A percentile compares a stretch with the other conserved stretches of the same genome.
Evolutionary conservation across 2,888 invertebrate genomes (phyloP).

Genomic region (Sphaerolaimus hirsutus): DNA sequence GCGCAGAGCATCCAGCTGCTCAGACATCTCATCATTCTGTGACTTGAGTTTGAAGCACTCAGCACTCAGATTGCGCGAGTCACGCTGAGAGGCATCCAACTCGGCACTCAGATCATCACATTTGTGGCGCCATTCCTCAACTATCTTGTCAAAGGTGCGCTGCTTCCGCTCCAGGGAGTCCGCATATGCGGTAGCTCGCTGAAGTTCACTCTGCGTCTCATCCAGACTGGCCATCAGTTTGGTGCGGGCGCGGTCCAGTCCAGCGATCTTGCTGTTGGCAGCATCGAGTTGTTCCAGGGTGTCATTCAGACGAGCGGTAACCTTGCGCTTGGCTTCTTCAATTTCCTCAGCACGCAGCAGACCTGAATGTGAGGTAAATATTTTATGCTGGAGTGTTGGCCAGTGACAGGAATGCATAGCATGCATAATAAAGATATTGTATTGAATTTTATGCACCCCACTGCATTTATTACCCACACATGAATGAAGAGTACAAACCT

Average conservation of each 20-base stretch:
- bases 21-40: slow-evolving; percentile 20
- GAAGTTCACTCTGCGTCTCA: slow-evolving; percentile 41
- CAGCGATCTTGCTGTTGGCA: slow-evolving; percentile 84
- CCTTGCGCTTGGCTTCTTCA: slow-evolving; percentile 76
- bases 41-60: slow-evolving; percentile 93
- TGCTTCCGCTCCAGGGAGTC: slow-evolving; percentile 78
- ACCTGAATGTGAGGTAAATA: slow-evolving; percentile 11
- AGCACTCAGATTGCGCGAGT: slow-evolving; percentile 96
- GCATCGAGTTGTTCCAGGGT: slow-evolving; percentile 91
- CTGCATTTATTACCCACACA: too few relatives aligned
- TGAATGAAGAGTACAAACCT: too few relatives aligned
- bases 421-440: too few relatives aligned
- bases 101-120: slow-evolving; percentile 83
- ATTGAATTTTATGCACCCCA: too few relatives aligned
- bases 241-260: slow-evolving; percentile 90
- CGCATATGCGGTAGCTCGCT: slow-evolving; percentile 11
- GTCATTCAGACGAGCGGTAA: slow-evolving; percentile 74
- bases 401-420: too few relatives aligned
- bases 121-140: slow-evolving; percentile 98
- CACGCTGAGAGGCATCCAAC: slow-evolving; percentile 93
- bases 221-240: slow-evolving; percentile 68
- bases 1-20: slow-evolving; percentile 76
- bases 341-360: slow-evolving; percentile 48
- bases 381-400: too few relatives aligned
- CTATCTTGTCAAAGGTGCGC: slow-evolving; percentile 94